Conservation (phyloP, 2,888 invertebrate species). For the Hemaris fuciformis region DNA sequence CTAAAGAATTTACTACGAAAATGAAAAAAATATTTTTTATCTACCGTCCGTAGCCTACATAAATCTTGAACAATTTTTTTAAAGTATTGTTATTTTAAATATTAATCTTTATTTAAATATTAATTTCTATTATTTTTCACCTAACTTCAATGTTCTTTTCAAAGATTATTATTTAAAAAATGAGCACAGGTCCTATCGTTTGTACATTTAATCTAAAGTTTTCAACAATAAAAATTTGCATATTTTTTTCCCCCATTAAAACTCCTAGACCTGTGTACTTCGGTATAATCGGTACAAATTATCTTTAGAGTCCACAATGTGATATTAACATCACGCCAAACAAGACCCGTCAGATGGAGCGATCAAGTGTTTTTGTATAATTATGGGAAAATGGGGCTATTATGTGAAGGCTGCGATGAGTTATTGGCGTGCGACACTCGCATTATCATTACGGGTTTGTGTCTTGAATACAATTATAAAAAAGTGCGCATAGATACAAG, state of each 20-base stretch:
- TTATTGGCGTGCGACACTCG: not conserved
- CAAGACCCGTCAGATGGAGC: not conserved
- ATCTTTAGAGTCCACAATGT: constrained; percentile 10
- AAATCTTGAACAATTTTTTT: too few species aligned
- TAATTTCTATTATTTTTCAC: too few species aligned
- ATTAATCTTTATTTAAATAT: too few species aligned
- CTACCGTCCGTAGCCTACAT: too few species aligned
- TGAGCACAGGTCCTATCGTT: not conserved
- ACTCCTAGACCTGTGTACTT: not conserved
- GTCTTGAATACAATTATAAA: not conserved
- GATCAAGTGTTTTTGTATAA: not conserved
- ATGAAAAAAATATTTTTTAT: too few species aligned
- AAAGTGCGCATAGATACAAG: too few species aligned
- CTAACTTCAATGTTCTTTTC: too few species aligned
- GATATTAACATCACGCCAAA: not conserved
- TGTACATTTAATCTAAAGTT: too few species aligned
- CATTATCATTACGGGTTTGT: not conserved
- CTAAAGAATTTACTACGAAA: too few species aligned
- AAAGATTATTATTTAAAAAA: too few species aligned
- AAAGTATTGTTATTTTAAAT: too few species aligned
- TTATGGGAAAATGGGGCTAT: not conserved
- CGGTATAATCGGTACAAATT: not conserved
- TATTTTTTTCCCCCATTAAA: not conserved
- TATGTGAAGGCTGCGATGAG: not conserved
- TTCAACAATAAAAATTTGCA: too few species aligned